Conservation (phyloP, 2,888 invertebrate genomes). For the Marronus borbonicus region DNA sequence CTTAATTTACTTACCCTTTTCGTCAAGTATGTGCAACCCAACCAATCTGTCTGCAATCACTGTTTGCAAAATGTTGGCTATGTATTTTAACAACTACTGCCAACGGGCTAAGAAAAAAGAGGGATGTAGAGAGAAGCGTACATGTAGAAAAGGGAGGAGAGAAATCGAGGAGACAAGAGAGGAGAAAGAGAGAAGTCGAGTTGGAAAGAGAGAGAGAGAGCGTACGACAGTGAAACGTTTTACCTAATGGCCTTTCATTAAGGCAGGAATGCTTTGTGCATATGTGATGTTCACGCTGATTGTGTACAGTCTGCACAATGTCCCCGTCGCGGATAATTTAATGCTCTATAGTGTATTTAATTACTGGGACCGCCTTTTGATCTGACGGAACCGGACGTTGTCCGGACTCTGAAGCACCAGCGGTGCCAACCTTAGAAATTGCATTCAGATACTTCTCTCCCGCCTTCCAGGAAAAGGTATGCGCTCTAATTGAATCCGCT, state of each 20-base stretch:
- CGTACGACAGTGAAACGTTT: conserved; percentile 65
- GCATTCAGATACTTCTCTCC: conserved; percentile 57
- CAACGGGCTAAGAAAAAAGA: not conserved
- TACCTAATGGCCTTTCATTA: conserved; percentile 71
- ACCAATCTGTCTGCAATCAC: conserved; percentile 1
- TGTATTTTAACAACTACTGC: conserved; percentile 6
- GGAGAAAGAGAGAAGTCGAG: not conserved
- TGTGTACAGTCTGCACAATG: conserved; percentile 66
- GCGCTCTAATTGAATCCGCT: conserved; percentile 61
- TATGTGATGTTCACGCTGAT: conserved; percentile 70
- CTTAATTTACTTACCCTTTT: too few species aligned
- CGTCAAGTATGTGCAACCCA: not conserved
- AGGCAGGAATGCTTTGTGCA: conserved; percentile 70
- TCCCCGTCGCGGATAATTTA: conserved; percentile 66
- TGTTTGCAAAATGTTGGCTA: not conserved
- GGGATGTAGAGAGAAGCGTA: not conserved
- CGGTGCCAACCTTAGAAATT: conserved; percentile 64
- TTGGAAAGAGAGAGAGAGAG: conserved; percentile 27
- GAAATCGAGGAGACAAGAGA: not conserved
- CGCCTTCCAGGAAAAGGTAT: conserved; percentile 54
- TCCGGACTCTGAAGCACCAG: conserved; percentile 65
- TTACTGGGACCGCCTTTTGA: conserved; percentile 68
- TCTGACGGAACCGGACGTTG: conserved; percentile 65
- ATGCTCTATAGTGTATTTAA: conserved; percentile 70
- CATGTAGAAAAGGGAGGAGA: not conserved